Conservation (phyloP, 53 echinoderm and acorn worm species). For the Luidia sarsii region DNA sequence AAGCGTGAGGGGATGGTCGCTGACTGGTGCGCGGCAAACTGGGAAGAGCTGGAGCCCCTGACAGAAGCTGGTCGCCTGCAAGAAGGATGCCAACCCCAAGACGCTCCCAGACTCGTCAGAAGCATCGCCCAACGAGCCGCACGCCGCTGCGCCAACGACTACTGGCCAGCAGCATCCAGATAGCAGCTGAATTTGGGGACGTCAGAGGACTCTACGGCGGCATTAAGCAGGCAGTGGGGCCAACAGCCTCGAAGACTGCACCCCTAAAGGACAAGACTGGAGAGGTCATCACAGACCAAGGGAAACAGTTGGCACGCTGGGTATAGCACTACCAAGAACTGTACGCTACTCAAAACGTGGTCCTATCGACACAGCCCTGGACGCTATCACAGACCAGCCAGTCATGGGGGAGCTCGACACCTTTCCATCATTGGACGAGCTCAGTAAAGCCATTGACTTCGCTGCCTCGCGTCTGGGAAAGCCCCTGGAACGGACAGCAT, state of each 20-base stretch:
- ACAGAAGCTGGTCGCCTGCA: too few species aligned
- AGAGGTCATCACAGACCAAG: conserved; percentile 21
- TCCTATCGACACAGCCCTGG: not conserved
- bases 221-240: conserved; percentile 30
- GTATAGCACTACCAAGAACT: conserved; percentile 15
- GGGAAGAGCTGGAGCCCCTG: not conserved
- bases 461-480: not conserved
- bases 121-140: not conserved
- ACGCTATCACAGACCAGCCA: conserved; percentile 3
- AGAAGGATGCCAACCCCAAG: too few species aligned
- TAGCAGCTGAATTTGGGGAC: conserved; percentile 8
- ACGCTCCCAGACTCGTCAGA: conserved; percentile 9
- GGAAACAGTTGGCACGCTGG: conserved; percentile 32
- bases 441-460: conserved; percentile 28
- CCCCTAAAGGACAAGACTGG: conserved; percentile 30
- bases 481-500: conserved; percentile 44
- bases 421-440: not conserved
- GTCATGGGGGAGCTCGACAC: conserved; percentile 4
- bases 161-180: conserved; percentile 26
- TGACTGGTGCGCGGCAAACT: not conserved
- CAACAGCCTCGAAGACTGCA: not conserved
- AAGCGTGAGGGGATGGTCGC: not conserved
- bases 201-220: conserved; percentile 19
- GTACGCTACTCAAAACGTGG: not conserved
- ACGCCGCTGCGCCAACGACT: conserved; percentile 3